Percentiles rank a stretch among this genome's conserved stretches.
Conservation (phyloP, 1,140 invertebrate genomes). For the Ceratina australensis region DNA sequence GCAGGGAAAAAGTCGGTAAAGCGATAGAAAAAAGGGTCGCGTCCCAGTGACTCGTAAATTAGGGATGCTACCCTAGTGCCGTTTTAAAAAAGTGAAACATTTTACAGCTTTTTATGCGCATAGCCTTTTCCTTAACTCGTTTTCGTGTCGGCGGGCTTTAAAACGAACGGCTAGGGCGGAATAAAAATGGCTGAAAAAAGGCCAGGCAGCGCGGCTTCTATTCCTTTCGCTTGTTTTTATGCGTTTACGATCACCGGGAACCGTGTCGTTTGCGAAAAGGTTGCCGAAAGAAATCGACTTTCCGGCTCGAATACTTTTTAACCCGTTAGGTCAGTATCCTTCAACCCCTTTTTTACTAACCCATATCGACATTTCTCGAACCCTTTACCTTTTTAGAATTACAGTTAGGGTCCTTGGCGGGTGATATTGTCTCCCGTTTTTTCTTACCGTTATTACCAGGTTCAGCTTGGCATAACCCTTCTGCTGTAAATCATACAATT, state of each 20-base stretch:
- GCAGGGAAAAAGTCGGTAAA: background rate
- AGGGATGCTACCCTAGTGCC: background rate
- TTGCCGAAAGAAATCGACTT: slow-evolving; percentile 56
- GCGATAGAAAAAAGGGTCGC: background rate
- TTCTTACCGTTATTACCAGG: slow-evolving; percentile 16
- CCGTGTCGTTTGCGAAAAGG: slow-evolving; percentile 25
- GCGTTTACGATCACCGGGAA: slow-evolving; percentile 33
- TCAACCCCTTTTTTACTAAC: background rate
- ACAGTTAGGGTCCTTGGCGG: background rate
- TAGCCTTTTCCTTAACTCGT: slow-evolving; percentile 18
- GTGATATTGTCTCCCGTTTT: background rate
- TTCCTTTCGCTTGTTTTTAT: slow-evolving; percentile 41
- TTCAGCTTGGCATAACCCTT: slow-evolving; percentile 1
- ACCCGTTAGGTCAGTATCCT: slow-evolving; percentile 50
- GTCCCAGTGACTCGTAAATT: slow-evolving; percentile 33
- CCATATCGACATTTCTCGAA: slow-evolving; percentile 18
- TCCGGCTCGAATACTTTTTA: slow-evolving; percentile 45
- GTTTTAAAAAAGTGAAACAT: slow-evolving; percentile 46
- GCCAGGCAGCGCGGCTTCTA: slow-evolving; percentile 2
- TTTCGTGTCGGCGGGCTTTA: background rate
- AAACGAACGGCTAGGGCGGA: background rate
- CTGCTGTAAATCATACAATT: slow-evolving; percentile 23
- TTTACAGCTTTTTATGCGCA: slow-evolving; percentile 57
- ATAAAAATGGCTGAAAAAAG: background rate
- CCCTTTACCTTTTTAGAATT: slow-evolving; percentile 26